phyloP scores from a whole-genome alignment of 2,888 invertebrate genomes.

The Latheticus oryzae region DNA sequence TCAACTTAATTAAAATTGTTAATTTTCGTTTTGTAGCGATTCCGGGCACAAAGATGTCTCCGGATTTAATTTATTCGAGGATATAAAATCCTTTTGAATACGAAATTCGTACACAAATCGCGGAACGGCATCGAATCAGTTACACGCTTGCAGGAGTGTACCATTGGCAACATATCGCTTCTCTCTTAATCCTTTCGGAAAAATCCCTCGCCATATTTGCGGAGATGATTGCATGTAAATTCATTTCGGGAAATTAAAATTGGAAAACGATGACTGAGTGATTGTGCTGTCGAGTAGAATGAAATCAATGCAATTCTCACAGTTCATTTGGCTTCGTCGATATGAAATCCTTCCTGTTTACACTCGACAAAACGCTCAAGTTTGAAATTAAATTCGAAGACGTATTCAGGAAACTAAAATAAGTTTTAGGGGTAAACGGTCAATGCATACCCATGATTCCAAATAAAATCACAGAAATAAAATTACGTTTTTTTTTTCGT shows the following conservation, averaged over 20 bases:
- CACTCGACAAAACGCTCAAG: constrained; percentile 55
- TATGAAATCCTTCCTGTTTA: constrained; percentile 59
- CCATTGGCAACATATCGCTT: constrained; percentile 20
- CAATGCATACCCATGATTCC: too few species aligned
- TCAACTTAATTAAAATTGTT: constrained; percentile 53
- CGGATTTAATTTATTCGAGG: constrained; percentile 51
- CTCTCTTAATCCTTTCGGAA: constrained; percentile 14
- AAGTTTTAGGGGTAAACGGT: too few species aligned
- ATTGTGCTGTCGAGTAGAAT: constrained; percentile 50
- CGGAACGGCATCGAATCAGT: constrained; percentile 37
- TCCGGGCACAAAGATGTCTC: constrained; percentile 49
- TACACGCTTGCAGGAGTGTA: constrained; percentile 20
- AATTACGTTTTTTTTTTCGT: too few species aligned
- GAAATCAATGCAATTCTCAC: constrained; percentile 59
- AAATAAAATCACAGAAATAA: too few species aligned
- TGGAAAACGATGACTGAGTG: constrained; percentile 57
- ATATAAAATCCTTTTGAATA: constrained; percentile 51
- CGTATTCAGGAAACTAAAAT: constrained; percentile 43
- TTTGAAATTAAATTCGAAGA: constrained; percentile 56
- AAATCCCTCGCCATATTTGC: constrained; percentile 19
- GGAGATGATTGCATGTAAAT: constrained; percentile 45
- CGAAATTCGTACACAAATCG: constrained; percentile 48
- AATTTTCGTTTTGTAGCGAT: constrained; percentile 48
- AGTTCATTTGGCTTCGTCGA: constrained; percentile 57
- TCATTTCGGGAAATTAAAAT: constrained; percentile 55